A percentile compares a stretch with the other conserved stretches of the same genome.
These are phyloP conservation scores for Eupeodes corollae DNA, from an alignment of 1,140 invertebrate species.

Conservation along the genomic window DNA sequence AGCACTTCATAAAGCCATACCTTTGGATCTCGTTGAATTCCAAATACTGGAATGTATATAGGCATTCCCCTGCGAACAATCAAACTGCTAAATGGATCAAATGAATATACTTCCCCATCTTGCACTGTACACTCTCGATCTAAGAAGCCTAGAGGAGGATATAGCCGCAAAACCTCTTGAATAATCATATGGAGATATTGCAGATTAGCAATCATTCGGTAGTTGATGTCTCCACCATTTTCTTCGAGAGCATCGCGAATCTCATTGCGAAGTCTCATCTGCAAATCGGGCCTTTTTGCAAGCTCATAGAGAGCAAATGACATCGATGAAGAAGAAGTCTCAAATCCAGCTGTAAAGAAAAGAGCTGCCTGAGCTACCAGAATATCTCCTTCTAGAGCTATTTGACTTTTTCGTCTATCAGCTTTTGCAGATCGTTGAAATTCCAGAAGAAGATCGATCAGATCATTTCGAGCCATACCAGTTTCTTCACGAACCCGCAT, in stretches of 20 bases:
- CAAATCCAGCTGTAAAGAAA: slow-evolving; percentile 52
- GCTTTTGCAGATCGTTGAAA: slow-evolving; percentile 19
- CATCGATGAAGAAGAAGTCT: slow-evolving; percentile 40
- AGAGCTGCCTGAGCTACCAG: slow-evolving; percentile 49
- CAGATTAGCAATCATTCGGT: slow-evolving; percentile 36
- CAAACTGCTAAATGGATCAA: slow-evolving; percentile 20
- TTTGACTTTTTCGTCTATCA: slow-evolving; percentile 4
- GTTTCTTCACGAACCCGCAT: slow-evolving; percentile 29
- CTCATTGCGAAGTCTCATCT: slow-evolving; percentile 38
- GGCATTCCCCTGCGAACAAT: slow-evolving; percentile 25
- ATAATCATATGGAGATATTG: slow-evolving; percentile 38
- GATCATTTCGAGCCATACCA: slow-evolving; percentile 31
- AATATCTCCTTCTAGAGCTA: slow-evolving; percentile 22
- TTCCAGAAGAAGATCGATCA: slow-evolving; percentile 37
- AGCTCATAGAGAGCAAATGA: slow-evolving; percentile 42
- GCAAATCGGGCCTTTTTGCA: slow-evolving; percentile 36
- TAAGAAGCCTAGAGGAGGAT: slow-evolving; percentile 46
- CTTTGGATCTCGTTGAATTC: slow-evolving; percentile 29
- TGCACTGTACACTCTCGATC: slow-evolving; percentile 37
- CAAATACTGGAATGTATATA: slow-evolving; percentile 29
- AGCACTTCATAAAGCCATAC: too few relatives aligned
- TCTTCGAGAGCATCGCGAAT: slow-evolving; percentile 32
- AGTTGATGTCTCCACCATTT: slow-evolving; percentile 31
- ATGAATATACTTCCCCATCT: slow-evolving; percentile 9
- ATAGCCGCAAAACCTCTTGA: slow-evolving; percentile 44